These are phyloP conservation scores for Lacanobia wlatinum DNA, from an alignment of 2,888 invertebrate genomes.

Conservation along the genomic window DNA sequence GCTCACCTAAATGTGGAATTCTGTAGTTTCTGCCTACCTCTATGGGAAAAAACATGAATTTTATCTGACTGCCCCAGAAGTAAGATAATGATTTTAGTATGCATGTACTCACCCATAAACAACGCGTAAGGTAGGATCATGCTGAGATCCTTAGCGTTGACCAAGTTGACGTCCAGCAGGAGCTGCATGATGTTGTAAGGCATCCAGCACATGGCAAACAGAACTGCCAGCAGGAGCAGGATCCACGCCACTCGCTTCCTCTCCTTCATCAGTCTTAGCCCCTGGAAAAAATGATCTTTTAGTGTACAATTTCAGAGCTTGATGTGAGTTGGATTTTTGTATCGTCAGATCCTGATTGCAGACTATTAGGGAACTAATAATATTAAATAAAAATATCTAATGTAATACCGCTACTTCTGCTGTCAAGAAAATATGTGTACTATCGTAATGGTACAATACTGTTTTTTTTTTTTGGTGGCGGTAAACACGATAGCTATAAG, in stretches of 20 bases:
- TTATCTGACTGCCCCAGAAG: too few species aligned
- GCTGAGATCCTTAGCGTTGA: constrained; percentile 80
- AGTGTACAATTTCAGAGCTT: neutral
- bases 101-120: constrained; percentile 87
- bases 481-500: too few species aligned
- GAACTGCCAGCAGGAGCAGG: constrained; percentile 93
- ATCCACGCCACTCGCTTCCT: constrained; percentile 94
- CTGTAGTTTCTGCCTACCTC: neutral
- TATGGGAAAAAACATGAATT: too few species aligned
- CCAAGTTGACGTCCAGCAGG: constrained; percentile 91
- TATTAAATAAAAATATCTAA: too few species aligned
- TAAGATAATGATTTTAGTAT: too few species aligned
- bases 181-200: constrained; percentile 94
- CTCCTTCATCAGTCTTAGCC: constrained; percentile 92
- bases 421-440: too few species aligned
- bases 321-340: neutral
- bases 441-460: too few species aligned
- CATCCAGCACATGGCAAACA: constrained; percentile 96
- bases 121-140: constrained; percentile 92
- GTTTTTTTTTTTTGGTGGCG: too few species aligned
- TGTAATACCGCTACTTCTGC: too few species aligned
- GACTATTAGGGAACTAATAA: too few species aligned
- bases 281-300: constrained; percentile 77
- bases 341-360: neutral
- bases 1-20: neutral